Percentiles rank a stretch among this genome's conserved stretches.
These are phyloP conservation scores for Corynorhinus townsendii DNA, from an alignment of 2,113 vertebrate genomes.

Conservation along the genomic window DNA sequence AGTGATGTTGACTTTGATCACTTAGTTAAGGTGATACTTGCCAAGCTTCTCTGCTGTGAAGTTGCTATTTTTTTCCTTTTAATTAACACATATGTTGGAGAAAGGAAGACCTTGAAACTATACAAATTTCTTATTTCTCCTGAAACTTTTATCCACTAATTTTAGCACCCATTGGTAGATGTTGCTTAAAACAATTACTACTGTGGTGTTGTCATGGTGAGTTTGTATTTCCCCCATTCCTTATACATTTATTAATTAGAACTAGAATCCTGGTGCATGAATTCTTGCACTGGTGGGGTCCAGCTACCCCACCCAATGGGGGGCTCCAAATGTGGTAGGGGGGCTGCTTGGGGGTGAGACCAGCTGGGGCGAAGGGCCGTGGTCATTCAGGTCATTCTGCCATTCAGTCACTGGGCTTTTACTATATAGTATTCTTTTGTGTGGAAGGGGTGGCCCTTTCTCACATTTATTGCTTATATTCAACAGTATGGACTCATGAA, in stretches of 20 bases:
- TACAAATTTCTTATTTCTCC: not conserved
- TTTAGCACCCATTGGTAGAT: not conserved
- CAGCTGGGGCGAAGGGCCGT: rapidly evolving
- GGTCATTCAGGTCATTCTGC: too few species aligned
- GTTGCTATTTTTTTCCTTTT: not conserved
- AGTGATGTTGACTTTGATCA: not conserved
- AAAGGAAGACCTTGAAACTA: not conserved
- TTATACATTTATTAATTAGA: not conserved
- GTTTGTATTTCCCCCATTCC: not conserved
- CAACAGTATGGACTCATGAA: not conserved
- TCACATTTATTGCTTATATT: not conserved
- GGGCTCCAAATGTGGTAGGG: too few species aligned
- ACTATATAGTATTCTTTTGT: not conserved
- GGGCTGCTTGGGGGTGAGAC: rapidly evolving
- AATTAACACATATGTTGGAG: not conserved
- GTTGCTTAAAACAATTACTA: not conserved
- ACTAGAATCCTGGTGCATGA: not conserved
- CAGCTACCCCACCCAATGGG: rapidly evolving
- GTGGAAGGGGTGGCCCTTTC: not conserved
- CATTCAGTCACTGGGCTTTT: too few species aligned
- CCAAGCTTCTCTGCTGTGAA: not conserved
- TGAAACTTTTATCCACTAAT: not conserved
- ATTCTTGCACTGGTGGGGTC: too few species aligned
- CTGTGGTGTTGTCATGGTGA: not conserved
- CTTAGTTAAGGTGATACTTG: not conserved